Evolutionary conservation across 1,140 invertebrate species (phyloP), one percentile per base, ranked within the genome.

Genomic region (Archivesica marissinica): DNA sequence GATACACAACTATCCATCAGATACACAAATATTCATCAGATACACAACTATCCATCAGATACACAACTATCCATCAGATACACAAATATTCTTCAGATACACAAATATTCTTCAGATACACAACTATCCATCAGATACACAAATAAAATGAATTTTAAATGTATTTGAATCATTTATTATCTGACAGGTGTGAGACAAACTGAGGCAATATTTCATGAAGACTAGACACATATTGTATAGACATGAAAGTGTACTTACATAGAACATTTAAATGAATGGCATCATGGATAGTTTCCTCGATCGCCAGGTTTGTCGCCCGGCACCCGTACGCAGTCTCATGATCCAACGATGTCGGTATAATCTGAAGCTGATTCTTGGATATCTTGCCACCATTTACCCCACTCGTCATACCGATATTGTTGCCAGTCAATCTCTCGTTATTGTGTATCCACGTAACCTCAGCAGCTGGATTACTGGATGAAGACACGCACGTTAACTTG

Each of bases 401-500:
- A 39, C 96, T 95, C 92, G 96, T 96, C n/a, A 96, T 96, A 61
- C 96, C 96, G 95, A 95, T 94, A 93, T 95, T 89, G 15, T 85
- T 61, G 97, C 96, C 79, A 96, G 96, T 85, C 15, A 90, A 80
- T 20, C 76, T 75, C 0, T 86, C 76, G 13, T 84, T 97, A 89
- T 97, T 96, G 80, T 97, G 95, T 96, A 97, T 98, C 98, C 98
- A 99, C 0, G 96, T 97, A 87, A 99, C 95, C 87, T 96, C 96
- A 1, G 98, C 97, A 2, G 97, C 96, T 17, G 99, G 99, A 94
- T 99, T 99, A 92, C 98, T 98, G 50, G 97, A 97, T 52, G 97
- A 97, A 0, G 98, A 97, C 91, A 98, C 96, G 92, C 98, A 99
- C 76, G 96, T 97, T 59, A 99, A 93, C 41, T 96, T 91, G 33